These are phyloP conservation scores for Onychorhynchus coronatus DNA, from an alignment of 2,113 vertebrate genomes.

Conservation along the genomic window DNA sequence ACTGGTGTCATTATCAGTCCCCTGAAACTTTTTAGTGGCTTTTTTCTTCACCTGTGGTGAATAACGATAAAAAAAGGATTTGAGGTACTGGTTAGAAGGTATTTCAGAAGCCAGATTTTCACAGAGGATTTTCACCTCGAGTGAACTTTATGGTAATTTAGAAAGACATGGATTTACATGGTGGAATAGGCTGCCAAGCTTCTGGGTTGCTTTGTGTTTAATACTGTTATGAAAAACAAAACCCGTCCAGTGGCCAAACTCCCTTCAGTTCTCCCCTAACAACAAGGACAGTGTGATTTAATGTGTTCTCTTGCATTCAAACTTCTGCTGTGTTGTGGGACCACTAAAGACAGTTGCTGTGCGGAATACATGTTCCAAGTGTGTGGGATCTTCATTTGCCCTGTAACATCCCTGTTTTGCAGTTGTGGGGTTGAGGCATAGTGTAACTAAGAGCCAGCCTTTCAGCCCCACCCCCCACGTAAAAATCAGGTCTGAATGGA, in stretches of 20 bases:
- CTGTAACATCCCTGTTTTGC: neutral
- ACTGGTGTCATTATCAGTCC: neutral
- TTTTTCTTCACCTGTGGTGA: neutral
- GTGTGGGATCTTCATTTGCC: neutral
- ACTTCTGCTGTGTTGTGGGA: neutral
- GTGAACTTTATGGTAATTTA: conserved; percentile 22
- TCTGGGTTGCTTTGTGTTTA: conserved; percentile 47
- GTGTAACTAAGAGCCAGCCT: neutral
- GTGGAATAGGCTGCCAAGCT: conserved; percentile 27
- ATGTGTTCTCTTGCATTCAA: neutral
- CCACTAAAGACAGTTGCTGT: conserved; percentile 1
- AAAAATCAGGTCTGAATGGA: neutral
- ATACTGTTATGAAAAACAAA: conserved; percentile 18
- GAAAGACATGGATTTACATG: conserved; percentile 14
- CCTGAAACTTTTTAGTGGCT: neutral
- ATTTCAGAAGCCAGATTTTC: neutral
- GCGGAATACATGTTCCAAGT: neutral
- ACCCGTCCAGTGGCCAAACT: conserved; percentile 9
- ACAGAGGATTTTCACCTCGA: conserved; percentile 1
- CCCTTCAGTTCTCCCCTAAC: neutral
- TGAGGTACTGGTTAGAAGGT: neutral
- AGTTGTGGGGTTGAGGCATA: neutral
- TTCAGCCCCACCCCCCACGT: neutral
- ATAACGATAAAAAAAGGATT: neutral
- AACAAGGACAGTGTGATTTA: conserved; percentile 49